Base-by-base conservation (phyloP, 2,797 vertebrate genomes). In the Pempheris klunzingeri region DNA sequence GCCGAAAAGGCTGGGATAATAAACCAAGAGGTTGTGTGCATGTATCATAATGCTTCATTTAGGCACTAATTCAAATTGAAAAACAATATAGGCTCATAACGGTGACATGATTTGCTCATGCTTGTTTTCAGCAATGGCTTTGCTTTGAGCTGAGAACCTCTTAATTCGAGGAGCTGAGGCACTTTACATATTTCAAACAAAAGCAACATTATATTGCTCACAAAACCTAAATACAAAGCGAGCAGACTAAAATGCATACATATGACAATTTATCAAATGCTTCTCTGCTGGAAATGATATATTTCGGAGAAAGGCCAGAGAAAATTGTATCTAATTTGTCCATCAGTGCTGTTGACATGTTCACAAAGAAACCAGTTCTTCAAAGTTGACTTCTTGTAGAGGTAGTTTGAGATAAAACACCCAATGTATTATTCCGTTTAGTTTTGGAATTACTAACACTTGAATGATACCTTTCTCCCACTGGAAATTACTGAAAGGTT, bases 1-100 rank as follows among this genome's bases (percentile, higher is more conserved):
- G 83, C 39, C 83, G 70, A 87, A 91, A 90, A 83, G 81, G 72
- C 71, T 24, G 24, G 59, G 43, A 90, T 88, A 88, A 88, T 74
- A 87, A 85, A 84, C 50, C 74, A 63, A 53, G 75, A 77, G 90
- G 87, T 77, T 88, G 84, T 88, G 89, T 80, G 83, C 67, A 87
- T 83, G 77, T 83, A 86, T 87, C 80, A 77, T 92, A 91, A 93
- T 92, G 86, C 88, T 85, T 90, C 82, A 85, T 92, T 94, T 92
- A 91, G 92, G 88, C 90, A 83, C 86, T 88, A 90, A 92, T 93
- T 95, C 89, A 93, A 92, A 91, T 85, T 81, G 88, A 89, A 87
- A 91, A 90, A 93, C 90, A 94, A 92, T 94, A 91, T 83, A 67
- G 85, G 73, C 87, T 89, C 71, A 78, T 76, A 83, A 84, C 65